Percentiles rank a stretch among this genome's conserved stretches.
Conservation (phyloP, 2,888 invertebrate genomes). For the Ectemnius lituratus region DNA sequence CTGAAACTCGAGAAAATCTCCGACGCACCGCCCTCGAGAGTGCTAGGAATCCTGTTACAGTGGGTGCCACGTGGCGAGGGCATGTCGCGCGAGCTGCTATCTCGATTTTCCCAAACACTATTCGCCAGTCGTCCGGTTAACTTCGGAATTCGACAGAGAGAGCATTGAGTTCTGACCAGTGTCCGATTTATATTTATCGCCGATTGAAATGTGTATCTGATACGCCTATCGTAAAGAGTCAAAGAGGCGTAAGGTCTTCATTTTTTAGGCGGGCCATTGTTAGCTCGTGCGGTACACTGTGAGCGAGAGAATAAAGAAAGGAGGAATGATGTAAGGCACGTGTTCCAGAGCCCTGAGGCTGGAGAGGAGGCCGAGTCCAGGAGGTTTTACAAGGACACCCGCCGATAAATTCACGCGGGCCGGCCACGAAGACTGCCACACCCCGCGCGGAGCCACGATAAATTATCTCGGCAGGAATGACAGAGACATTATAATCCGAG, state of each 20-base stretch:
- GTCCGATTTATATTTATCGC: background rate
- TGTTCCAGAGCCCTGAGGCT: slow-evolving; percentile 61
- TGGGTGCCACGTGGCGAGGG: slow-evolving; percentile 55
- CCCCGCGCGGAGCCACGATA: slow-evolving; percentile 58
- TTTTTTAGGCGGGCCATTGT: no score
- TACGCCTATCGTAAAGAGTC: no score
- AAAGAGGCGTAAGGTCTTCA: no score
- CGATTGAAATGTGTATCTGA: no score
- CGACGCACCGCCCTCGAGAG: slow-evolving; percentile 37
- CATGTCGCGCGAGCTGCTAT: slow-evolving; percentile 44
- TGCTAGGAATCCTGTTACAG: slow-evolving; percentile 56
- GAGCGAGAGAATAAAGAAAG: no score
- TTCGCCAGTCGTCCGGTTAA: slow-evolving; percentile 10
- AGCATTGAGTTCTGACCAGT: background rate
- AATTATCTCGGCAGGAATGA: slow-evolving; percentile 67
- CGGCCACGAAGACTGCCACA: slow-evolving; percentile 42
- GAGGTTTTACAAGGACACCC: slow-evolving; percentile 61
- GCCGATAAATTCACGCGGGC: slow-evolving; percentile 65
- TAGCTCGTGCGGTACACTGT: no score
- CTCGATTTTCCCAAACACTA: slow-evolving; percentile 28
- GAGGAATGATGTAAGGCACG: slow-evolving; percentile 59
- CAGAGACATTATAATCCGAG: slow-evolving; percentile 71
- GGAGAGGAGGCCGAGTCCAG: slow-evolving; percentile 39
- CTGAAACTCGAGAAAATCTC: slow-evolving; percentile 61
- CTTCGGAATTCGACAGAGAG: background rate